Evolutionary conservation across 30 jellyfish, hydroid and myxozoan species (phyloP), one percentile per base, ranked within the genome.

Genomic region (Hydractinia symbiolongicarpus): DNA sequence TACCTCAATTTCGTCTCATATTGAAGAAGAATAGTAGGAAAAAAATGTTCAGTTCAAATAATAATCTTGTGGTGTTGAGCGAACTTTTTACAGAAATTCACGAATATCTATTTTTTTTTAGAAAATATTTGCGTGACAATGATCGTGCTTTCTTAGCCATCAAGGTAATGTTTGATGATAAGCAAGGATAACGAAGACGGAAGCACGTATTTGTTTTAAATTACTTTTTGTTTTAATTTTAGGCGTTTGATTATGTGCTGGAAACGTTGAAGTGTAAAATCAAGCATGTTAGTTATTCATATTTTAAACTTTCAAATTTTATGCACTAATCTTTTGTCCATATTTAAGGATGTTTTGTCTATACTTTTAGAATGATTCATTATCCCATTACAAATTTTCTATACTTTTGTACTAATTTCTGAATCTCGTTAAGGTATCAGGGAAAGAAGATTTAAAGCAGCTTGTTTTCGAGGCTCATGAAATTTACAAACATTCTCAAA

Each of bases 401-500:
- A 30, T 30, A 30, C 44, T 2, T 30, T 30, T 30, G 44, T 30
- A 30, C 1, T 2, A 30, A 30, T 66, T 53, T 81, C 72, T 55
- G 50, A 40, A n/a, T 70, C 50, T 10, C 9, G 50, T 66, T 61
- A 1, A 58, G 85, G 57, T 66, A 87, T 81, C 76, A 20, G 50
- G 87, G 52, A 77, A 88, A 60, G 81, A 86, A 6, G 97, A 84
- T 49, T 71, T 62, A 83, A 86, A 91, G 67, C 57, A 72, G 9
- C 73, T 91, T 60, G 77, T 86, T 8, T 21, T 87, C 60, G 98
- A 91, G 40, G 78, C 94, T 51, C 81, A 79, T 73, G 98, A 88
- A 81, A 95, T 95, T 13, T 93, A 81, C 81, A 87, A 83, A 60
- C 98, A 87, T 77, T 91, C 98, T 72, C 98, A 93, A 90, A 87